Conservation (phyloP, 2,888 invertebrate species). For the Oscheius sp. region DNA sequence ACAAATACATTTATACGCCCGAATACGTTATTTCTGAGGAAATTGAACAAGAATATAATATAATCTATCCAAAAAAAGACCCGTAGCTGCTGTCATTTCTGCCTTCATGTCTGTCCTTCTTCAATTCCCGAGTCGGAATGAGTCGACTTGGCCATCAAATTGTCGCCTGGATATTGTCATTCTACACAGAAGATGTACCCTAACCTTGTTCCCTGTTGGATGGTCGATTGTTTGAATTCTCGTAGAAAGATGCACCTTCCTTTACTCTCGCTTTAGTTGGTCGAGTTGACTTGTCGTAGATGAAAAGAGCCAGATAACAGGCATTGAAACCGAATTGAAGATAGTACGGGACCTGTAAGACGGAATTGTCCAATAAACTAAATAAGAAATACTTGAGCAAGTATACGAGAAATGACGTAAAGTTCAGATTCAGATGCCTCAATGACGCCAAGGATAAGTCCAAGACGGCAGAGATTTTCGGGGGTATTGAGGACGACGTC, state of each 20-base stretch:
- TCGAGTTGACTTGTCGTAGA: slow-evolving; percentile 59
- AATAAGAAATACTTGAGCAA: slow-evolving; percentile 24
- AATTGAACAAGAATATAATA: background rate
- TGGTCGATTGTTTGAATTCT: slow-evolving; percentile 10
- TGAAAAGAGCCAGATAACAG: slow-evolving; percentile 60
- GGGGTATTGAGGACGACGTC: slow-evolving; percentile 59
- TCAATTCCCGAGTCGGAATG: slow-evolving; percentile 28
- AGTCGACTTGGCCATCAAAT: slow-evolving; percentile 15
- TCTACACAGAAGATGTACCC: background rate
- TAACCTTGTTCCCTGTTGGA: background rate
- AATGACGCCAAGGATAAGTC: slow-evolving; percentile 47
- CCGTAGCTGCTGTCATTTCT: background rate
- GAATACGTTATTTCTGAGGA: no score
- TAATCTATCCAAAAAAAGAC: background rate
- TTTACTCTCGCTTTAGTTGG: slow-evolving; percentile 24
- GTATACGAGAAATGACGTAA: slow-evolving; percentile 17
- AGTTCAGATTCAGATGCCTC: slow-evolving; percentile 28
- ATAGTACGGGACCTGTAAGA: slow-evolving; percentile 58
- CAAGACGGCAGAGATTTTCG: slow-evolving; percentile 53
- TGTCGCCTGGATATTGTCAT: background rate
- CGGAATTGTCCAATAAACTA: background rate
- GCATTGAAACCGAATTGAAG: slow-evolving; percentile 61
- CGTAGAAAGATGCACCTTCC: slow-evolving; percentile 22
- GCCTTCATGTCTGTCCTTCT: background rate
- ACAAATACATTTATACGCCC: no score